A percentile compares a stretch with the other conserved stretches of the same genome.
These are phyloP conservation scores for Protodeltote pygarga DNA, from an alignment of 2,888 invertebrate species.

Conservation along the genomic window DNA sequence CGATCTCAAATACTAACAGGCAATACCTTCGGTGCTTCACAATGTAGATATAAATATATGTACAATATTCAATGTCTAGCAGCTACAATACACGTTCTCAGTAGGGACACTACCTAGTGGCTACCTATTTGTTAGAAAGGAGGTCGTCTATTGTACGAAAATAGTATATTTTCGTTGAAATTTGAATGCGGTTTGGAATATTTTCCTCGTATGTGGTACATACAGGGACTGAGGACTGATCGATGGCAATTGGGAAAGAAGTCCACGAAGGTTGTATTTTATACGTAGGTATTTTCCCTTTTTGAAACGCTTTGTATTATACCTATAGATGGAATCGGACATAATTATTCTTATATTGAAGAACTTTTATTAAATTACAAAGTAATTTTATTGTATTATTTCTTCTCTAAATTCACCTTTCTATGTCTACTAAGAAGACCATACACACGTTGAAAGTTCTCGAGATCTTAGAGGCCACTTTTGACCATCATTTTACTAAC, in stretches of 20 bases:
- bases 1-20: conserved; percentile 49
- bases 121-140: conserved; percentile 30
- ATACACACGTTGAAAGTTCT: too few species aligned
- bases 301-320: conserved; percentile 84
- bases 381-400: conserved; percentile 65
- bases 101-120: conserved; percentile 39
- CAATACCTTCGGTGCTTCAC: conserved; percentile 58
- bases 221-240: conserved; percentile 49
- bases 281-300: conserved; percentile 83
- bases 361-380: conserved; percentile 85
- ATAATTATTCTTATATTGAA: conserved; percentile 87
- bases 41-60: conserved; percentile 49
- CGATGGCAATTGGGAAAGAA: conserved; percentile 59
- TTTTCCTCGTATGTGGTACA: conserved; percentile 41
- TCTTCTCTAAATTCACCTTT: conserved; percentile 11
- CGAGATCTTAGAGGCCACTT: too few species aligned
- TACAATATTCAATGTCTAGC: conserved; percentile 31
- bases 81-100: conserved; percentile 31
- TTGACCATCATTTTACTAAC: too few species aligned
- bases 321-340: conserved; percentile 83
- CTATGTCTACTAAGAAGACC: too few species aligned
- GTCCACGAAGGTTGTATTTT: conserved; percentile 77
- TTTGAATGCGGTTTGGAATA: conserved; percentile 40
- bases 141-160: conserved; percentile 67
- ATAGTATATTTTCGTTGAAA: conserved; percentile 47